Evolutionary conservation across 2,797 vertebrate genomes (phyloP).

Genomic region (Anisognathus igniventris): DNA sequence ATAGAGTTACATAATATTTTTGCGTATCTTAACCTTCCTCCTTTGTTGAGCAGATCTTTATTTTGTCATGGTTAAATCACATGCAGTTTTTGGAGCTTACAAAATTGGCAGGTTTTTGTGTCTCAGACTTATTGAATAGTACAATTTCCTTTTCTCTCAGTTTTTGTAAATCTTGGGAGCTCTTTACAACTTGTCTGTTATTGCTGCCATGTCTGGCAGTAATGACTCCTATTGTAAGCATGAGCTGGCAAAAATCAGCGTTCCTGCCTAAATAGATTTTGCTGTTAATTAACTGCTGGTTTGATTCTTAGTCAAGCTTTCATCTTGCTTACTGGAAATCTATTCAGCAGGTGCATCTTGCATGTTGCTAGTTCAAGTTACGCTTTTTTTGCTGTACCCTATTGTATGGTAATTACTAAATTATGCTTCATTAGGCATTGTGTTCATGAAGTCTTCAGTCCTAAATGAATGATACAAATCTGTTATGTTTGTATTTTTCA

Average conservation of each 20-base stretch:
- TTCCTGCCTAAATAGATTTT: not conserved
- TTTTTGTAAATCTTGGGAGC: not conserved
- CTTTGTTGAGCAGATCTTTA: not conserved
- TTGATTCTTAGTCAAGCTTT: not conserved
- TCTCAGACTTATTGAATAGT: not conserved
- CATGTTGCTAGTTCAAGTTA: not conserved
- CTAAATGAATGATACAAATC: not conserved
- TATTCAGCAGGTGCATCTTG: not conserved
- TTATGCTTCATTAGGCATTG: not conserved
- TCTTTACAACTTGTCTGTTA: not conserved
- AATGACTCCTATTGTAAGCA: not conserved
- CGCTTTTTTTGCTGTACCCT: not conserved
- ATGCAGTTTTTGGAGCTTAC: not conserved
- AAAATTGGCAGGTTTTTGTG: not conserved
- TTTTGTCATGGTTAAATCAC: not conserved
- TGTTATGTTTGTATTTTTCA: not conserved
- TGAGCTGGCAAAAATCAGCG: not conserved
- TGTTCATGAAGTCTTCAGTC: not conserved
- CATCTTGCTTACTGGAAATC: not conserved
- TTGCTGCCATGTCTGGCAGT: not conserved
- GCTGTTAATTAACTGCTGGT: not conserved
- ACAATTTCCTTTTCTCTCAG: not conserved
- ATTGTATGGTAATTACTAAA: not conserved
- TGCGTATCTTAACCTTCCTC: not conserved
- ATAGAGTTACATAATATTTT: not conserved